Percentiles rank a stretch among this genome's conserved stretches.
Evolutionary conservation across 1,140 invertebrate genomes (phyloP).

Genomic region (Limonius californicus): DNA sequence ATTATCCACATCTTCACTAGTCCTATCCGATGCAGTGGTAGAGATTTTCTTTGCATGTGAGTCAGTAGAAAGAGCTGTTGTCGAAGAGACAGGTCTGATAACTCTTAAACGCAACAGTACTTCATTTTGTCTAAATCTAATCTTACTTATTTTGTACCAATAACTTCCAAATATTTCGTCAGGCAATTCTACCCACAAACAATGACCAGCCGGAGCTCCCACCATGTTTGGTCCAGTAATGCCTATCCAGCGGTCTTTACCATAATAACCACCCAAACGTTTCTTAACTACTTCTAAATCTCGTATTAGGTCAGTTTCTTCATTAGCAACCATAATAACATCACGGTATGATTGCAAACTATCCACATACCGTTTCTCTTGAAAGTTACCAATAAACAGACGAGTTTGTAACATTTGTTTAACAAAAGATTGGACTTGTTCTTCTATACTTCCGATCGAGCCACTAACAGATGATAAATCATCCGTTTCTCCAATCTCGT

Average conservation of each 20-base stretch:
- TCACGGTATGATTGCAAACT: constrained; percentile 19
- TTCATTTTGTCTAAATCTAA: constrained; percentile 19
- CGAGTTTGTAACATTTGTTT: constrained; percentile 22
- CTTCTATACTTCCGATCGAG: background rate
- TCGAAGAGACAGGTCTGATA: constrained; percentile 4
- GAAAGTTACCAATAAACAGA: constrained; percentile 22
- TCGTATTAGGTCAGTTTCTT: constrained; percentile 17
- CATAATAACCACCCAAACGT: constrained; percentile 4
- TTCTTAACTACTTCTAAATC: constrained; percentile 18
- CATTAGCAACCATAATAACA: constrained; percentile 16
- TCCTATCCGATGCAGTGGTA: too few relatives aligned
- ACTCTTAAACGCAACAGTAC: constrained; percentile 15
- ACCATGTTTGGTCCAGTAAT: constrained; percentile 14
- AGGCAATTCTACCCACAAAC: constrained; percentile 18
- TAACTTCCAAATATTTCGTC: constrained; percentile 19
- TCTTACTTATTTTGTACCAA: constrained; percentile 21
- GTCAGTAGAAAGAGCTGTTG: background rate
- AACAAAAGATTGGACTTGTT: constrained; percentile 16
- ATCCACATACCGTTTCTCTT: constrained; percentile 22
- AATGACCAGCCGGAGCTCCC: constrained; percentile 8
- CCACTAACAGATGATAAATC: background rate
- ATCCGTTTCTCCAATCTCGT: too few relatives aligned
- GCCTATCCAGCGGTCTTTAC: constrained; percentile 17
- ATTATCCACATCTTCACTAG: too few relatives aligned
- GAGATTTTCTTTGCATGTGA: too few relatives aligned